Conservation (phyloP, 2,113 vertebrate genomes). For the Leptosomus discolor region DNA sequence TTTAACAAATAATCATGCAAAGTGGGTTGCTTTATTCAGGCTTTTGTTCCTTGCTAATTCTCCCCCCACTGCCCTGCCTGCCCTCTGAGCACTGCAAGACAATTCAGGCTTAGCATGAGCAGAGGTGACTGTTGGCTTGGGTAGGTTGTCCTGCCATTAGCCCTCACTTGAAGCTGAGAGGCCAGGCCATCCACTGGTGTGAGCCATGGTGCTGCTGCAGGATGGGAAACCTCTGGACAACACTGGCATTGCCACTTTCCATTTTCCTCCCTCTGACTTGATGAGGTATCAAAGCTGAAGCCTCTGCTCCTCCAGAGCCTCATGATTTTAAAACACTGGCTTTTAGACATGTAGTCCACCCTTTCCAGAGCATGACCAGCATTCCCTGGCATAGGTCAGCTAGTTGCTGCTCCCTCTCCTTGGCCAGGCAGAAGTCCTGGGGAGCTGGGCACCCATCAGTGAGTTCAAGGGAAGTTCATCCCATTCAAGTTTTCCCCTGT, state of each 20-base stretch:
- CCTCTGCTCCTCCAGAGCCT: neutral
- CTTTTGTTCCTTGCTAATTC: neutral
- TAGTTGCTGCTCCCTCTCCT: neutral
- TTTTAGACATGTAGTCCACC: neutral
- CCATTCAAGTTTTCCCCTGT: neutral
- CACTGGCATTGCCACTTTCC: neutral
- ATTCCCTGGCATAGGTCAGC: neutral
- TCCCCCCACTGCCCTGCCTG: neutral
- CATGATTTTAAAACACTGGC: neutral
- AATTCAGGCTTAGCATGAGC: neutral
- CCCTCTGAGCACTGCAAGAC: neutral
- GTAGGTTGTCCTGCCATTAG: neutral
- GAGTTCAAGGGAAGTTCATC: neutral
- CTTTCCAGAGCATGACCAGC: neutral
- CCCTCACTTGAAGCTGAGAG: neutral
- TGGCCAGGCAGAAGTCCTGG: fast-evolving
- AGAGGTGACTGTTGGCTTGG: neutral
- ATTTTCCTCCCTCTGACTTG: neutral
- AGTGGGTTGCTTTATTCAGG: neutral
- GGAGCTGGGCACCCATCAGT: neutral
- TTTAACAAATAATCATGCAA: neutral
- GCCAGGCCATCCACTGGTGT: fast-evolving
- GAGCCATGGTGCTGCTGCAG: neutral
- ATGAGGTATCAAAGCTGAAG: neutral
- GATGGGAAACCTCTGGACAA: neutral